Conservation (phyloP, 1,140 invertebrate species). For the Hyles euphorbiae region DNA sequence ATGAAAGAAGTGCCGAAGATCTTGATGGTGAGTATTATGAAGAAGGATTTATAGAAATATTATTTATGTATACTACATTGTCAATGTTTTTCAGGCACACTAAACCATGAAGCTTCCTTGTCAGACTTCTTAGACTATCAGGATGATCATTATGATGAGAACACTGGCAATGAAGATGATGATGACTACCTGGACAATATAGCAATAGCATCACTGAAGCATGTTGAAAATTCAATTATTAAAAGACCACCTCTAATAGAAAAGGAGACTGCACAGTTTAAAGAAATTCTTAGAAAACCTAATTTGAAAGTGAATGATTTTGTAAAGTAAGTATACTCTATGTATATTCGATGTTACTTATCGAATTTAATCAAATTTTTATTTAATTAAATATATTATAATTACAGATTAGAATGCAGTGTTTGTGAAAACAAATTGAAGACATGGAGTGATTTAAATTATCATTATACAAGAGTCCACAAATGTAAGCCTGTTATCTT, state of each 20-base stretch:
- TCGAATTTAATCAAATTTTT: no score
- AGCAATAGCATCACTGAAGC: conserved; percentile 48
- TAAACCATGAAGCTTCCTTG: conserved; percentile 38
- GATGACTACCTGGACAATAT: conserved; percentile 39
- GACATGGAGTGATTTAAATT: conserved; percentile 43
- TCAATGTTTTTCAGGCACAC: conserved; percentile 28
- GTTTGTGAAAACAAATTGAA: conserved; percentile 44
- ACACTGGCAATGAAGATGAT: conserved; percentile 35
- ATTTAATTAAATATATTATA: conserved; percentile 8
- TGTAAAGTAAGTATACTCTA: conserved; percentile 49
- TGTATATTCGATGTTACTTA: background rate
- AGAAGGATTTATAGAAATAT: background rate
- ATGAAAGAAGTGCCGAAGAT: conserved; percentile 51
- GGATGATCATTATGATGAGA: conserved; percentile 16
- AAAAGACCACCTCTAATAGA: conserved; percentile 41
- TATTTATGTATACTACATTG: background rate
- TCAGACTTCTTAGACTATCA: conserved; percentile 11
- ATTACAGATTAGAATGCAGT: conserved; percentile 46
- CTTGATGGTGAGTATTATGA: conserved; percentile 47
- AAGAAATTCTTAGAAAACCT: conserved; percentile 45
- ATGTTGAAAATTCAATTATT: conserved; percentile 38
- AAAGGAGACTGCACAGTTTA: conserved; percentile 39
- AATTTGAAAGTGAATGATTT: conserved; percentile 58
- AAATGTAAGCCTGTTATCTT: conserved; percentile 42
- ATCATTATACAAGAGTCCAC: conserved; percentile 47